Evolutionary conservation across 2,888 invertebrate species (phyloP), one percentile per base, ranked within the genome.

Genomic region (Eupithecia dodoneata): DNA sequence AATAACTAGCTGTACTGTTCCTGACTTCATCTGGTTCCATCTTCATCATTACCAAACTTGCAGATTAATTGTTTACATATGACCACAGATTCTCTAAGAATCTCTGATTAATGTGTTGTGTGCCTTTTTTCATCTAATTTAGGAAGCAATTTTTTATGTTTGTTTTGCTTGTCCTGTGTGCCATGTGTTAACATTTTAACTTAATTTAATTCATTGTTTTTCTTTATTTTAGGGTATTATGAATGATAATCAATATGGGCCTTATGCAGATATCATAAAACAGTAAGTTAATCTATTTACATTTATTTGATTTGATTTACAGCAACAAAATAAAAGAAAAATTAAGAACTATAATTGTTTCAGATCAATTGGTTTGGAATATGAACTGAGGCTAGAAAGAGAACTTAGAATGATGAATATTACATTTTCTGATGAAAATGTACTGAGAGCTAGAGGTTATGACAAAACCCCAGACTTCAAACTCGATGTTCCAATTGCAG

Each of bases 391-490:
- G 87, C 91, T 98, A 75, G 96, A 97, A 87, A 94, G 96, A 85
- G 96, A 96, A 87, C 92, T 97, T 70, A 87, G 91, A 80, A 80
- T 91, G 47, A 89, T 94, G 89, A 93, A 95, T 77, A 94, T 95
- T 13, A 91, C 94, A 81, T 95, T 93, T 87, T 93, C 92, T 85
- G 97, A 97, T 90, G 99, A 99, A 93, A 97, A 97, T 79, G 96
- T 98, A 83, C 95, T 99, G 72, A 92, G 98, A 82, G 96, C 96
- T 69, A 96, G 97, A 87, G 99, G 99, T 0, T 99, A 98, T 91
- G 99, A 99, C 90, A 99, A 99, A 93, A 99, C 99, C 2, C 99
- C 99, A 0, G 99, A 99, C 90, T 96, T 98, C 70, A 98, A 98
- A 92, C 94, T 99, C 73, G 98, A 98, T 89, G 96, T 99, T 42